Evolutionary conservation across 2,888 invertebrate genomes (phyloP), one percentile per base, ranked within the genome.

Genomic region (Ichneumon xanthorius): DNA sequence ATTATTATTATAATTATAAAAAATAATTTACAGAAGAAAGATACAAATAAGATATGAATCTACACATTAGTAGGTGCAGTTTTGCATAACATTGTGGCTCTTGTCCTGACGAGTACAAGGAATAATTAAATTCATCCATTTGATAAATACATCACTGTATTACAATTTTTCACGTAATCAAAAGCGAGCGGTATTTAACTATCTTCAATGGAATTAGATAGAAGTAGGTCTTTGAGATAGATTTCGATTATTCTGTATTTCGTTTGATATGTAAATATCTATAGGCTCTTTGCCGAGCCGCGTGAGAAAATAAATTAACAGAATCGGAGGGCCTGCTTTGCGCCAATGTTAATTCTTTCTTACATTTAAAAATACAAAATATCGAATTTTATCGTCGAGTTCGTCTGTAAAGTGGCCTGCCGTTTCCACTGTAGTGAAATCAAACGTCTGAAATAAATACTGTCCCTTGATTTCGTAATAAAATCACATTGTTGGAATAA

Each of bases 171-270:
- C 4, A 58, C 7, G 48, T 22, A 14, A 33, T 26, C 61, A 6
- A 61, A 14, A 45, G 19, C 71, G 26, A 63, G 45, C 37, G 40
- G n/a, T 40, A 67, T 50, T 30, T 4, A 19, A 2, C 76, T 78
- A 65, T 71, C 19, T 73, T 55, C 40, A 48, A 63, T 50, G 48
- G 26, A 63, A 11, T 82, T 67, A 85, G 65, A 85, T 82, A 40
- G 77, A 55, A 68, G 50, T 92, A 45, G 96, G 96, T 92, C 95
- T 95, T 91, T 96, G 97, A 30, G 99, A 99, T 94, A 99, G 95
- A 94, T 33, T 33, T 67, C 7, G 45, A 80, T 22, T 22, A 9
- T 63, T 19, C 22, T 37, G 45, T 45, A 22, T 40, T 70, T 53
- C 37, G 26, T 63, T 63, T 30, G 33, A 63, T n/a, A 63, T 63